Evolutionary conservation across 2,113 vertebrate genomes (phyloP), one percentile per base, ranked within the genome.

Genomic region (Oryzias woworae): DNA sequence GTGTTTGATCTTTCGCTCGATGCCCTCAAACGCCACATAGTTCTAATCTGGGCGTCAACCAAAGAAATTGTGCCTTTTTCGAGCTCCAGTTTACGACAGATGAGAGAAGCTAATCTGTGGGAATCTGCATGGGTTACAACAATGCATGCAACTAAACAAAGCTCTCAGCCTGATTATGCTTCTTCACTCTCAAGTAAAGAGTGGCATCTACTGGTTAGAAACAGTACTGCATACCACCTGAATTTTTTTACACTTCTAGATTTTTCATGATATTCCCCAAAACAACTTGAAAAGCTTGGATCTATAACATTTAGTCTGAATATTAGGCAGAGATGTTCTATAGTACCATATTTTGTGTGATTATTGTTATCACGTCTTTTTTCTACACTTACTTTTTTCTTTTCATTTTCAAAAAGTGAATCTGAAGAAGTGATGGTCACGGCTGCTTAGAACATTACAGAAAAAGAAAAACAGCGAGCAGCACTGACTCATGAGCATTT

Each of bases 141-240:
- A 49, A 22, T 31, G 22, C 26, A 23, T 51, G 14, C 26, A 62
- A 55, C 44, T 43, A 17, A 69, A 73, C 62, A 5, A 67, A 73
- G 48, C 73, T 26, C 12, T 4, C 50, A 43, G 17, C 45, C 43
- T 53, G n/a, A 26, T 7, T 3, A 4, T 41, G 20, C 22, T 3
- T 23, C 54, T 3, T 16, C 13, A 80, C 54, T 6, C 22, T 47
- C 87, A 87, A 70, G 85, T 71, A 62, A 84, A 77, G 66, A 83
- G 71, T 76, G 91, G 85, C 91, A 88, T 73, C 90, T 91, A 66
- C 77, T 88, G 90, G 88, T 58, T 47, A 17, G 53, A 0, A 2
- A 2, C 4, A 22, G 53, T 62, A 17, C 36, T 42, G 8, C 65
- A 62, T 6, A 15, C 23, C 20, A 12, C 7, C 14, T 31, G 4